Conservation (phyloP, 2,888 invertebrate species). For the Erebia epiphron region DNA sequence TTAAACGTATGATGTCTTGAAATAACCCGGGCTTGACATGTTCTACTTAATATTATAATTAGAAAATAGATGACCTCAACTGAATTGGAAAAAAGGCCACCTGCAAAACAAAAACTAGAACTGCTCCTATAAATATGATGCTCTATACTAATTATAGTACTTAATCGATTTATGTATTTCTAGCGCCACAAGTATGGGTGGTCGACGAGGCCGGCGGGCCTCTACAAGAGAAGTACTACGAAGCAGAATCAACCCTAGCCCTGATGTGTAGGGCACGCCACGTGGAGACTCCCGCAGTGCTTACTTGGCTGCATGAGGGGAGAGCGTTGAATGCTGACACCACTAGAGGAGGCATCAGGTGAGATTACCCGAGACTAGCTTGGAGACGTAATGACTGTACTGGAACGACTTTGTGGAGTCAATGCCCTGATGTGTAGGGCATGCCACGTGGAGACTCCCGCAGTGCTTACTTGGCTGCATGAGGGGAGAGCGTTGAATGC, state of each 20-base stretch:
- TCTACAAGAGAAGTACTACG: constrained; percentile 86
- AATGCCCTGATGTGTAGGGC: neutral
- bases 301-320: constrained; percentile 86
- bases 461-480: neutral
- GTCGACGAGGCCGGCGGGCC: constrained; percentile 86
- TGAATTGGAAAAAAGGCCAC: no score
- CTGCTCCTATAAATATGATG: no score
- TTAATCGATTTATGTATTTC: constrained; percentile 25
- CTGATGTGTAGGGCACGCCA: constrained; percentile 83
- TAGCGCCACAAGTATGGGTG: constrained; percentile 87
- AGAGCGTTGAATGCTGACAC: constrained; percentile 85
- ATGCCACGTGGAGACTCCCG: neutral
- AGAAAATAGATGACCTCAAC: no score
- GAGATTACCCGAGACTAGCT: no score
- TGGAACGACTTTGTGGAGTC: no score
- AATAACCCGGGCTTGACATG: no score
- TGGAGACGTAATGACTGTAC: no score
- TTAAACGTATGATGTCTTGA: no score
- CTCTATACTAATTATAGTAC: no score
- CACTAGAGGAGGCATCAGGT: constrained; percentile 86
- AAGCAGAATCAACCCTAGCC: constrained; percentile 87
- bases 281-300: constrained; percentile 70
- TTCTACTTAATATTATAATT: no score
- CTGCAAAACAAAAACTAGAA: no score
- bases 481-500: no score